Percentiles rank a stretch among this genome's conserved stretches.
Evolutionary conservation across 1,140 invertebrate species (phyloP).

Genomic region (Bacillus rossius): DNA sequence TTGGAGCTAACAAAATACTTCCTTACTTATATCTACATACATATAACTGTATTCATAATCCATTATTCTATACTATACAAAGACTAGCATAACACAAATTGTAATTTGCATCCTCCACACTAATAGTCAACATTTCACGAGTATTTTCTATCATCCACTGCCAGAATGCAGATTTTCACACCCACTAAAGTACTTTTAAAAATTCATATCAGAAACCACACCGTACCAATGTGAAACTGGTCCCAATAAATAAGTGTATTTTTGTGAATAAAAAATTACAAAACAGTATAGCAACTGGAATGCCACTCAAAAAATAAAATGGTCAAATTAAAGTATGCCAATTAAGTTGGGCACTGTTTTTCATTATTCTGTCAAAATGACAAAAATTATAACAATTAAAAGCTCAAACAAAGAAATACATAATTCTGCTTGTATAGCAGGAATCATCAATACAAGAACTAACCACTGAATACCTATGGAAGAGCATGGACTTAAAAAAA

Average conservation of each 20-base stretch:
- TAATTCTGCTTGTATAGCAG: too few relatives aligned
- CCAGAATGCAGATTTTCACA: neutral
- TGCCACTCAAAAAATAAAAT: too few relatives aligned
- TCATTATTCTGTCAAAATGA: too few relatives aligned
- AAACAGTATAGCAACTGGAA: too few relatives aligned
- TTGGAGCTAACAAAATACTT: constrained; percentile 16
- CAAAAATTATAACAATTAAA: too few relatives aligned
- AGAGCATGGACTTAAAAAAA: too few relatives aligned
- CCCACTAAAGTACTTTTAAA: neutral
- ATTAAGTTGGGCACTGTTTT: too few relatives aligned
- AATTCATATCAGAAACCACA: neutral
- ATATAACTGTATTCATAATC: constrained; percentile 2
- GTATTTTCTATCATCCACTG: neutral
- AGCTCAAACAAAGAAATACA: too few relatives aligned
- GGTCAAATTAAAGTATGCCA: too few relatives aligned
- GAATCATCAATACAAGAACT: too few relatives aligned
- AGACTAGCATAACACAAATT: constrained; percentile 15
- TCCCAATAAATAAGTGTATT: neutral
- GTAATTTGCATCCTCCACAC: neutral
- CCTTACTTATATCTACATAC: constrained; percentile 4
- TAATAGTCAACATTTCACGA: neutral
- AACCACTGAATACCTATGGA: too few relatives aligned
- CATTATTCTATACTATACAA: constrained; percentile 8
- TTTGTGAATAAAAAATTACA: neutral
- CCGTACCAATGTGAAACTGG: neutral